phyloP scores from a whole-genome alignment of 2,888 invertebrate species.

The Tubulanus polymorphus region DNA sequence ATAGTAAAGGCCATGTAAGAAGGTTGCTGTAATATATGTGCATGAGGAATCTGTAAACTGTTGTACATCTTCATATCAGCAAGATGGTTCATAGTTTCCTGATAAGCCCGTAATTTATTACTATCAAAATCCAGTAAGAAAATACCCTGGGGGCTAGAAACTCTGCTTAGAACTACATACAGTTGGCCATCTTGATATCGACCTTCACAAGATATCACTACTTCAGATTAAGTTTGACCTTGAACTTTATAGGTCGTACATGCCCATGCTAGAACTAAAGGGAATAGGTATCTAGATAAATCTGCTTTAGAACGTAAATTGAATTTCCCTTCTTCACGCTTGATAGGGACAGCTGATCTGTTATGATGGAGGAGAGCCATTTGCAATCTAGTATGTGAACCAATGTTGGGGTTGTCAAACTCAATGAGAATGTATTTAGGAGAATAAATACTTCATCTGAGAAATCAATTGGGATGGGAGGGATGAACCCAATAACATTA shows the following conservation, averaged over 20 bases:
- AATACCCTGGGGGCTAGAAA: slow-evolving; percentile 14
- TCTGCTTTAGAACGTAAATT: too few species aligned
- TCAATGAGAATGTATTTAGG: slow-evolving; percentile 10
- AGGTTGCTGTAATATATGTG: not conserved
- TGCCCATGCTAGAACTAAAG: slow-evolving; percentile 18
- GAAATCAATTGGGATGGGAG: not conserved
- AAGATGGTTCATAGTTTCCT: not conserved
- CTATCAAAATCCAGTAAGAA: slow-evolving; percentile 14
- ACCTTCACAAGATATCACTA: slow-evolving; percentile 18
- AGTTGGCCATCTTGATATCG: slow-evolving; percentile 17
- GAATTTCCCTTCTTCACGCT: too few species aligned
- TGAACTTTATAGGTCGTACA: slow-evolving; percentile 23
- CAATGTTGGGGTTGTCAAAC: slow-evolving; percentile 17
- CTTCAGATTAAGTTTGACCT: slow-evolving; percentile 15
- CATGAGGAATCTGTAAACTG: not conserved
- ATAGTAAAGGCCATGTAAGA: not conserved
- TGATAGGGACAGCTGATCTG: slow-evolving; percentile 13
- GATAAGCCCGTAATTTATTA: not conserved
- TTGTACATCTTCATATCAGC: not conserved
- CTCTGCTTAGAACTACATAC: slow-evolving; percentile 22
- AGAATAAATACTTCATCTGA: not conserved
- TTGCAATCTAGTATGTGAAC: slow-evolving; percentile 12
- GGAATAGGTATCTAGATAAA: slow-evolving; percentile 15
- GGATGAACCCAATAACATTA: slow-evolving; percentile 10
- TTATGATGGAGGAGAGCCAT: slow-evolving; percentile 3